Evolutionary conservation across 2,888 invertebrate species (phyloP), one percentile per base, ranked within the genome.

Genomic region (Leuctra nigra): DNA sequence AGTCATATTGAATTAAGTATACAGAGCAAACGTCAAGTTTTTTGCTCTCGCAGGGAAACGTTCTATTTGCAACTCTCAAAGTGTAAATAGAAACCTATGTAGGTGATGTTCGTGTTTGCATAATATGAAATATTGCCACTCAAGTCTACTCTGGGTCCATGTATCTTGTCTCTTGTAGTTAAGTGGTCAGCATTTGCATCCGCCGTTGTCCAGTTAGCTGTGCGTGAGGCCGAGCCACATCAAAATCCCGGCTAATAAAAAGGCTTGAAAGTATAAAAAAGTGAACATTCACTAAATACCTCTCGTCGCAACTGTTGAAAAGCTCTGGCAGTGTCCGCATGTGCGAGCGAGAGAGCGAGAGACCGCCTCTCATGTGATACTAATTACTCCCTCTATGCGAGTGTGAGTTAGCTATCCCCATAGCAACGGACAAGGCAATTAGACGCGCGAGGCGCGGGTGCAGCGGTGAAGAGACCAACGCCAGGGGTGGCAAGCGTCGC

Each of bases 351-450:
- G 29, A 6, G 44, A n/a, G 44, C 16, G 53, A 33, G 29, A 33
- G 53, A 53, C 35, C 18, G 47, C 59, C 56, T 57, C 57, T 59
- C 57, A 48, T 57, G 57, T 59, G 59, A 57, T 59, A 55, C 59
- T 59, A 59, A 59, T 59, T 59, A 59, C 59, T 57, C 46, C 47
- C 33, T 24, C 13, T 16, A 24, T 24, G 44, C 36, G 53, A 36
- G 53, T 29, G 59, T 44, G 54, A 54, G 54, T 23, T 16, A n/a
- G 44, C 2, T 20, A 18, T 60, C 54, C 39, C 58, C 60, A 60
- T 60, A 54, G 60, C 50, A 60, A 60, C 60, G 56, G 46, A 60
- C 60, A 60, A 60, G 60, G 60, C 60, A 60, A 60, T 60, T 60
- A 60, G 60, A 57, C 54, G 48, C 24, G 57, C 57, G 47, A 16